Percentiles rank a stretch among this genome's conserved stretches.
Conservation (phyloP, 1,140 invertebrate species). For the Heterodera schachtii region DNA sequence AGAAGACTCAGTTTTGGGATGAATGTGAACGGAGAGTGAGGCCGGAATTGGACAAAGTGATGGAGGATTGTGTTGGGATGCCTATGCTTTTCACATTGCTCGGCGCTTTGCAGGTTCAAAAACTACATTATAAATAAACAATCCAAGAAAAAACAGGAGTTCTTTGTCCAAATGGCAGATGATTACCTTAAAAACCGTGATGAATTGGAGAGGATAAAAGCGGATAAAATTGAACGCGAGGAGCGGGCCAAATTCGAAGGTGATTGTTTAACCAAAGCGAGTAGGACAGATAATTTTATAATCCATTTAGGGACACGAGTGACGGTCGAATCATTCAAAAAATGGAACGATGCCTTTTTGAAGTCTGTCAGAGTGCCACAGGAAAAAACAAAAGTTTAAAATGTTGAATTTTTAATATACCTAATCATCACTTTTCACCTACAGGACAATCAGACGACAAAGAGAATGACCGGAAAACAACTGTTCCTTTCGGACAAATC, state of each 20-base stretch:
- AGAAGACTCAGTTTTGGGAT: background rate
- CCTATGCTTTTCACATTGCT: constrained; percentile 38
- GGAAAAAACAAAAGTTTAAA: constrained; percentile 24
- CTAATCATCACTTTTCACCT: background rate
- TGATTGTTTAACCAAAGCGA: constrained; percentile 8
- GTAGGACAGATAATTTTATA: background rate
- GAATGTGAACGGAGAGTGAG: constrained; percentile 5
- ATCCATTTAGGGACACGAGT: constrained; percentile 33
- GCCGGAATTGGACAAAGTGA: constrained; percentile 20
- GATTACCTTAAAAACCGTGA: constrained; percentile 20
- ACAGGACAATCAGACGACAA: constrained; percentile 13
- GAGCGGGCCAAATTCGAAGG: constrained; percentile 28
- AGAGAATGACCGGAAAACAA: constrained; percentile 37
- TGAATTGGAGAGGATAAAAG: constrained; percentile 5
- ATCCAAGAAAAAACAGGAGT: background rate
- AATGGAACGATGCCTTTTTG: constrained; percentile 35
- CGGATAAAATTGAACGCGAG: constrained; percentile 17
- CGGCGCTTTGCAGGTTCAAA: constrained; percentile 19
- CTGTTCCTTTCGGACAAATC: constrained; percentile 37
- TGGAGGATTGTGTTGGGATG: constrained; percentile 33
- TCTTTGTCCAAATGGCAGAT: background rate
- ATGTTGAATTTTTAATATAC: background rate
- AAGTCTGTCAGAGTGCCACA: background rate
- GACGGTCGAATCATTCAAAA: constrained; percentile 35
- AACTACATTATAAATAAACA: too few relatives aligned